Evolutionary conservation across 2,113 vertebrate species (phyloP).

Genomic region (Turdus rufiventris): DNA sequence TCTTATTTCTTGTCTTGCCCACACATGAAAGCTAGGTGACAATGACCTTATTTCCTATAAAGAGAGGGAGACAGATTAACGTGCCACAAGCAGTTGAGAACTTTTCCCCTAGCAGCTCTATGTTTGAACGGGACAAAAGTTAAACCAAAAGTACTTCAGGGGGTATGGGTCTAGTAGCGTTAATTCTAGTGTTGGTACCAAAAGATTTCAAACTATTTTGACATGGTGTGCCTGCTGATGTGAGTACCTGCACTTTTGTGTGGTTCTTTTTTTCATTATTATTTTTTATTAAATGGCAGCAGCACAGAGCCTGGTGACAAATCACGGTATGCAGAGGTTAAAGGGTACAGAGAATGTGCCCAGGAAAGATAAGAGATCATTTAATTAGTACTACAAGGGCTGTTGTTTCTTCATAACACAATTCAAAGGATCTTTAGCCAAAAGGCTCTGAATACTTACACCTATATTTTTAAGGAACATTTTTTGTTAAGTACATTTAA

Average conservation of each 20-base stretch:
- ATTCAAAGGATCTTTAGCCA: neutral
- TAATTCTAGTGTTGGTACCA: neutral
- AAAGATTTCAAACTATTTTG: neutral
- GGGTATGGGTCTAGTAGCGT: neutral
- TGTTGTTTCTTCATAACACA: neutral
- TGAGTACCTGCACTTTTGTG: too few relatives aligned
- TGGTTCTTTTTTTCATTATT: too few relatives aligned
- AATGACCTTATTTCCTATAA: neutral
- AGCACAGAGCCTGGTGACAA: neutral
- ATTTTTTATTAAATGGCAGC: neutral
- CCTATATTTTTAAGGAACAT: neutral
- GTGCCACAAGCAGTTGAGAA: neutral
- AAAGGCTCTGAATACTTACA: neutral
- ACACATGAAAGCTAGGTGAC: neutral
- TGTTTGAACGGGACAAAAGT: neutral
- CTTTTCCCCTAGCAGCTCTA: neutral
- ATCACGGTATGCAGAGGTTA: neutral
- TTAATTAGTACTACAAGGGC: neutral
- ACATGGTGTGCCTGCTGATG: too few relatives aligned
- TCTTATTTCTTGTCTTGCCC: neutral
- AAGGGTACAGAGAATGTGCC: neutral
- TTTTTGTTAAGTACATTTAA: neutral
- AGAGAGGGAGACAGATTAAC: neutral
- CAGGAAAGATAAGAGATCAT: neutral
- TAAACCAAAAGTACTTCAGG: neutral